Percentiles rank a stretch among this genome's conserved stretches.
These are phyloP conservation scores for Drosophila prostipennis DNA, from an alignment of 2,888 invertebrate genomes.

Conservation along the genomic window DNA sequence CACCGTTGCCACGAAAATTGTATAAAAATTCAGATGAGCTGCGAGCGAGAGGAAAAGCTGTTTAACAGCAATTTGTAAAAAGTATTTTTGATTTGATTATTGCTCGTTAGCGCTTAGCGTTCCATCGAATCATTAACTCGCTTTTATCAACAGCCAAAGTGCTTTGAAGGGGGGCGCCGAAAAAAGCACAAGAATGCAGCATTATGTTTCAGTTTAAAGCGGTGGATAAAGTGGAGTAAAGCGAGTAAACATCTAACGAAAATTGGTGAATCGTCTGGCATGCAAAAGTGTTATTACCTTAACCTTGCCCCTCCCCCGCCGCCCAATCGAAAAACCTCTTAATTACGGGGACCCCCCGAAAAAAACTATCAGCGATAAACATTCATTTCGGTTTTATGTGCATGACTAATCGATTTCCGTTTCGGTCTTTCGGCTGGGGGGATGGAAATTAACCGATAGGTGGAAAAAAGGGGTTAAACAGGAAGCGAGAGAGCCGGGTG, in stretches of 20 bases:
- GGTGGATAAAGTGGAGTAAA: too few species aligned
- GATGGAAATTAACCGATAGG: not conserved
- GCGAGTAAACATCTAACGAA: not conserved
- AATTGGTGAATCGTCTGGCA: slow-evolving; percentile 32
- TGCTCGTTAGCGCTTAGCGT: slow-evolving; percentile 67
- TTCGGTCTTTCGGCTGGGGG: not conserved
- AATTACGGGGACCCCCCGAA: slow-evolving; percentile 9
- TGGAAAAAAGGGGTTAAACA: not conserved
- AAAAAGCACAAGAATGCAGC: not conserved
- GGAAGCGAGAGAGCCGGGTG: not conserved
- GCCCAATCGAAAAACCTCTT: slow-evolving; percentile 15
- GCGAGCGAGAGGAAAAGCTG: slow-evolving; percentile 7
- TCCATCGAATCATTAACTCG: slow-evolving; percentile 74
- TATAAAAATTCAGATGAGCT: slow-evolving; percentile 17
- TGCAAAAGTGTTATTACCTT: slow-evolving; percentile 66
- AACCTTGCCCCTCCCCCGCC: slow-evolving; percentile 7
- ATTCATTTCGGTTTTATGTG: slow-evolving; percentile 51
- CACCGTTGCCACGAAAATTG: slow-evolving; percentile 26
- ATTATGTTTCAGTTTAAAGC: slow-evolving; percentile 1
- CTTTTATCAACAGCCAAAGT: slow-evolving; percentile 63
- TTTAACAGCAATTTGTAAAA: slow-evolving; percentile 55
- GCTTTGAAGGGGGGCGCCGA: slow-evolving; percentile 34
- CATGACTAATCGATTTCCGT: slow-evolving; percentile 70
- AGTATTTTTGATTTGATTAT: slow-evolving; percentile 77
- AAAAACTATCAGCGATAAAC: slow-evolving; percentile 65